phyloP scores from a whole-genome alignment of 2,888 invertebrate genomes.

The Malacosoma neustria region DNA sequence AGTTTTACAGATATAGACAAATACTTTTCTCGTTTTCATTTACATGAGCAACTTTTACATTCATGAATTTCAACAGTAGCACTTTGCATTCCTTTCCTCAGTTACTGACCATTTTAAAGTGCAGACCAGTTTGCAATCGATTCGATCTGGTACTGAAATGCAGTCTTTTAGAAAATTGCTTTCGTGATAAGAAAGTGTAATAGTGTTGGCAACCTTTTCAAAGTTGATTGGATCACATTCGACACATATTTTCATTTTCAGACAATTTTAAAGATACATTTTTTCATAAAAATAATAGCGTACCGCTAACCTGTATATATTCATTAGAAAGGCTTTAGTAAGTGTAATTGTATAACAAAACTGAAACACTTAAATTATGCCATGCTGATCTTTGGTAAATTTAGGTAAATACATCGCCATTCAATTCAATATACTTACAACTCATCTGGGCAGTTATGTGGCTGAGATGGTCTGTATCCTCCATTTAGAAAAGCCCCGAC shows the following conservation, averaged over 20 bases:
- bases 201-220: slow-evolving; percentile 18
- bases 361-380: too few species aligned
- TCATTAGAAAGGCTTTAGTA: too few species aligned
- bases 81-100: slow-evolving; percentile 2
- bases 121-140: slow-evolving; percentile 1
- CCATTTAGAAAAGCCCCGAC: slow-evolving; percentile 90
- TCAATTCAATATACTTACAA: slow-evolving; percentile 82
- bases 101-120: neutral
- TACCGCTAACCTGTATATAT: too few species aligned
- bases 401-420: too few species aligned
- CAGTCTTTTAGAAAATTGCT: slow-evolving; percentile 28
- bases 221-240: slow-evolving; percentile 14
- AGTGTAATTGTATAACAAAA: too few species aligned
- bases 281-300: too few species aligned
- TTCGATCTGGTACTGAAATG: slow-evolving; percentile 13
- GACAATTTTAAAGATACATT: too few species aligned
- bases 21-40: neutral
- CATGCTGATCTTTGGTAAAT: too few species aligned
- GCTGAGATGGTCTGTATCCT: slow-evolving; percentile 92
- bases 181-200: slow-evolving; percentile 15
- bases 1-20: too few species aligned
- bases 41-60: neutral
- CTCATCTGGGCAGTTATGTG: slow-evolving; percentile 96
- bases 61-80: neutral
- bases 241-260: too few species aligned